Percentiles rank a stretch among this genome's conserved stretches.
Evolutionary conservation across 2,888 invertebrate species (phyloP).

Genomic region (Ophraella communa): DNA sequence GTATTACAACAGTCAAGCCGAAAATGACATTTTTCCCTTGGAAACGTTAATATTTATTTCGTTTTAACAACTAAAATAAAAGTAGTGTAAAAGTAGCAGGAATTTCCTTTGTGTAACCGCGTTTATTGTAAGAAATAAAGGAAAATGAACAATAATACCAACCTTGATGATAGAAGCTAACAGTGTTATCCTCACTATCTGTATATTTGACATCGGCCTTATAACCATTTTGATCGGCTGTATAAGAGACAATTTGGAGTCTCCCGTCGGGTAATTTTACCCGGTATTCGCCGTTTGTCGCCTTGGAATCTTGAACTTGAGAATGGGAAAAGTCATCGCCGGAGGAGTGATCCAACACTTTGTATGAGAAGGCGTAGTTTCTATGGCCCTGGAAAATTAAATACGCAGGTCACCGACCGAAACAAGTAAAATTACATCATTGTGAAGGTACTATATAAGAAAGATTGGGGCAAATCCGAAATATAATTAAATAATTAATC

Average conservation of each 20-base stretch:
- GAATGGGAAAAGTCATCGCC: constrained; percentile 74
- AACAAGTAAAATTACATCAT: constrained; percentile 7
- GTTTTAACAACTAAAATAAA: not conserved
- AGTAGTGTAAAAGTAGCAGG: not conserved
- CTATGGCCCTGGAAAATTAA: constrained; percentile 53
- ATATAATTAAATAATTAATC: no score
- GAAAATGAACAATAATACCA: constrained; percentile 1
- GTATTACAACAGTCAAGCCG: not conserved
- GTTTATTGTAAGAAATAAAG: not conserved
- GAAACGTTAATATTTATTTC: not conserved
- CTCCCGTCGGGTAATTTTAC: constrained; percentile 73
- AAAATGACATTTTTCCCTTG: not conserved
- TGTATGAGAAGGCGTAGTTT: constrained; percentile 71
- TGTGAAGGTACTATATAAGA: no score
- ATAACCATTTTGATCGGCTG: constrained; percentile 71
- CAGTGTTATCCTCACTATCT: constrained; percentile 31
- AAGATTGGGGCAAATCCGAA: no score
- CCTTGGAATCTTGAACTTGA: constrained; percentile 68
- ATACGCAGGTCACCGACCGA: constrained; percentile 8
- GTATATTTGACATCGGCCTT: constrained; percentile 71
- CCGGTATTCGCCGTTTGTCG: constrained; percentile 72
- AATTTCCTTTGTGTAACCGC: not conserved
- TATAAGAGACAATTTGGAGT: constrained; percentile 64
- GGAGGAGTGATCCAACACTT: constrained; percentile 67
- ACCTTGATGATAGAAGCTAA: constrained; percentile 3